Percentiles rank a stretch among this genome's conserved stretches.
phyloP scores from a whole-genome alignment of 2,797 vertebrate genomes.

The Spizella passerina region DNA sequence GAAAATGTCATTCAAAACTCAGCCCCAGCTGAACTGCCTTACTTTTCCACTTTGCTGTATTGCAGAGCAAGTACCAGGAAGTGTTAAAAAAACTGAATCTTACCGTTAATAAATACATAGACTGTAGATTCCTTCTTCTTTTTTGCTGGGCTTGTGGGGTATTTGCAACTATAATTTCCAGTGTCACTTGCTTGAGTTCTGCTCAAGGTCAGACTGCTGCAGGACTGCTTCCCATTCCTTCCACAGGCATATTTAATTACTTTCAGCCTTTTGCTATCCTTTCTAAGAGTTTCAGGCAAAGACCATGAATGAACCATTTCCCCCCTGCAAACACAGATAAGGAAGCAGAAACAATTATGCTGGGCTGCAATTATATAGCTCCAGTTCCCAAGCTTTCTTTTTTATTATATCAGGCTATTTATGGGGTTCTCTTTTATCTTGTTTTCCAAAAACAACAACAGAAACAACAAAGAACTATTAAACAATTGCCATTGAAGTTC shows the following conservation, averaged over 20 bases:
- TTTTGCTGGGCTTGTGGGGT: conserved; percentile 69
- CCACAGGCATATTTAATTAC: conserved; percentile 84
- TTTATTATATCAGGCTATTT: conserved; percentile 50
- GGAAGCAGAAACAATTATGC: conserved; percentile 63
- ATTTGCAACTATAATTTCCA: conserved; percentile 88
- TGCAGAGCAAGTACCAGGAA: neutral
- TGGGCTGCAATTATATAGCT: conserved; percentile 41
- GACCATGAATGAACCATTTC: conserved; percentile 87
- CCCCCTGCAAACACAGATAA: conserved; percentile 83
- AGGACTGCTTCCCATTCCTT: conserved; percentile 79
- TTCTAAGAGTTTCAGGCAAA: conserved; percentile 79
- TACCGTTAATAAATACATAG: conserved; percentile 95
- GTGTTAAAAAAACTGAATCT: conserved; percentile 53
- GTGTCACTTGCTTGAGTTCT: conserved; percentile 83
- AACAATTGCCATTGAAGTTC: conserved; percentile 67
- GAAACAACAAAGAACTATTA: conserved; percentile 43
- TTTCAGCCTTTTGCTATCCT: conserved; percentile 75
- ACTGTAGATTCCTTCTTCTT: conserved; percentile 76
- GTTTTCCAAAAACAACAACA: conserved; percentile 63
- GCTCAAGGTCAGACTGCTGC: conserved; percentile 84
- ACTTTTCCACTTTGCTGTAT: neutral
- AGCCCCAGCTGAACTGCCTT: neutral
- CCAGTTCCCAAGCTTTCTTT: conserved; percentile 45
- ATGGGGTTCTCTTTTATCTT: conserved; percentile 48
- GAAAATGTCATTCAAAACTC: neutral